phyloP scores from a whole-genome alignment of 1,140 invertebrate species.

The Bombus cullumanus region DNA sequence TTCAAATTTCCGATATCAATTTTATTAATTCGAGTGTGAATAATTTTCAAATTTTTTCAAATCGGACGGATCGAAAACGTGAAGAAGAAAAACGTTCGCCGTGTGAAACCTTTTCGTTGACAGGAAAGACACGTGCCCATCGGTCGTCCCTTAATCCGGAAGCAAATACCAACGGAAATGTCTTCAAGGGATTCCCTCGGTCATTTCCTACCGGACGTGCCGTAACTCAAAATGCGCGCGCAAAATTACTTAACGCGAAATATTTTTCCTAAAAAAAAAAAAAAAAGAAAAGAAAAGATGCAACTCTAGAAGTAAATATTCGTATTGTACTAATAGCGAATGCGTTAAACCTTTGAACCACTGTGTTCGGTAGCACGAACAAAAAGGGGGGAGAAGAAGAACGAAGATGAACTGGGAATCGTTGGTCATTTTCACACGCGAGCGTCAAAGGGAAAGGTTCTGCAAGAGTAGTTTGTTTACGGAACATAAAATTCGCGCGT shows the following conservation, averaged over 20 bases:
- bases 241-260: background rate
- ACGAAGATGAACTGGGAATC: background rate
- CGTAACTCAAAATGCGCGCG: background rate
- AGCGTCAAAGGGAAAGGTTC: background rate
- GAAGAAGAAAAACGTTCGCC: constrained; percentile 9
- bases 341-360: too few species aligned
- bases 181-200: constrained; percentile 57
- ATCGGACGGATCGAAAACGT: background rate
- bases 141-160: constrained; percentile 60
- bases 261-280: too few species aligned
- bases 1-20: too few species aligned
- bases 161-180: constrained; percentile 55
- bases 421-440: background rate
- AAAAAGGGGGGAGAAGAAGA: too few species aligned
- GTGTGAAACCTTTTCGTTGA: constrained; percentile 26
- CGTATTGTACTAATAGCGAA: too few species aligned
- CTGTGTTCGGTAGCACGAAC: too few species aligned
- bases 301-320: too few species aligned
- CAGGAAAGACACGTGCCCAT: constrained; percentile 38
- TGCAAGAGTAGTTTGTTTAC: constrained; percentile 56
- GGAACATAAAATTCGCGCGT: constrained; percentile 67
- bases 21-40: background rate
- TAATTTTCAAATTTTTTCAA: background rate
- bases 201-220: constrained; percentile 40
- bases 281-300: too few species aligned